These are phyloP conservation scores for Tryphoninae sp. DNA, from an alignment of 2,888 invertebrate species.

Conservation along the genomic window DNA sequence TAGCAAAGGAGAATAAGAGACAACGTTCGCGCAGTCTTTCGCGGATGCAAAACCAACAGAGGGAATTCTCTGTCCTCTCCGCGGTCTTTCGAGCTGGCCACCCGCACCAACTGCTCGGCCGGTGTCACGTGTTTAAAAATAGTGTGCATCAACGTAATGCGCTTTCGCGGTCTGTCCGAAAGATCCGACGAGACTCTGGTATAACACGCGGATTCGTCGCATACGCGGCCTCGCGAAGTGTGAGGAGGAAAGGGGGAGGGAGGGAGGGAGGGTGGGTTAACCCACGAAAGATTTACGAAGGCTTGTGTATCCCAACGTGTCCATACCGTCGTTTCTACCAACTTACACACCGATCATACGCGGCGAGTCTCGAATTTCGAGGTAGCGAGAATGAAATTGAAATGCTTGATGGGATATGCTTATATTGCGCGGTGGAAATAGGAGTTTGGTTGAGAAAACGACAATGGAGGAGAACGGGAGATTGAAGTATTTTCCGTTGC, in stretches of 20 bases:
- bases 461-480: background rate
- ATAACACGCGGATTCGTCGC: background rate
- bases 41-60: constrained; percentile 28
- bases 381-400: constrained; percentile 61
- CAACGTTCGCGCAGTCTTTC: constrained; percentile 17
- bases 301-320: constrained; percentile 57
- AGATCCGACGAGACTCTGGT: background rate
- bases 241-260: constrained; percentile 68
- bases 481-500: background rate
- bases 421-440: background rate
- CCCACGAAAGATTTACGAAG: constrained; percentile 77
- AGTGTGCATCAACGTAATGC: constrained; percentile 79
- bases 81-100: constrained; percentile 63
- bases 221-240: background rate
- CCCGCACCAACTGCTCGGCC: constrained; percentile 75
- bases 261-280: constrained; percentile 59
- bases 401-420: constrained; percentile 32
- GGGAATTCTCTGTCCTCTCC: constrained; percentile 18
- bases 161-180: constrained; percentile 51
- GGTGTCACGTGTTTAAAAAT: constrained; percentile 80
- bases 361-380: constrained; percentile 69
- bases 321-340: background rate
- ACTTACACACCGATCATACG: background rate
- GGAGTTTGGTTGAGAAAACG: background rate
- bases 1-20: constrained; percentile 37